Evolutionary conservation across 64 coral and sea anemone genomes (phyloP), one percentile per base, ranked within the genome.

Genomic region (Cladopsammia gracilis): DNA sequence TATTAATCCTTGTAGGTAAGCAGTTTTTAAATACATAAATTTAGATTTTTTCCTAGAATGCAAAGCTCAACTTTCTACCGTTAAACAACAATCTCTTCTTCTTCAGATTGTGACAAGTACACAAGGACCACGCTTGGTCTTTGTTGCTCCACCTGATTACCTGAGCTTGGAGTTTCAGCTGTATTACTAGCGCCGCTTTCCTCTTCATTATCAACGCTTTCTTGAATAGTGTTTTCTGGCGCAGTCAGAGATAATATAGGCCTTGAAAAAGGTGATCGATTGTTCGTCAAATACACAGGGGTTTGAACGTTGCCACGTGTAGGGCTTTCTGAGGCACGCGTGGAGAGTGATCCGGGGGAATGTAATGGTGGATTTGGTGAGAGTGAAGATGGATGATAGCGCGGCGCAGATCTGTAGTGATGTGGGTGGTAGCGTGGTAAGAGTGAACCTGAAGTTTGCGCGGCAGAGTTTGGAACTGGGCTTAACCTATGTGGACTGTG

Each of bases 21-120:
- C 34, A 34, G 34, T 34, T 34, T 34, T n/a, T n/a, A n/a, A n/a
- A n/a, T n/a, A n/a, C n/a, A n/a, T n/a, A n/a, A n/a, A n/a, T n/a
- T n/a, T n/a, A 7, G 6, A 54, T 54, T 54, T 54, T 54, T 54
- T 11, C 0, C 52, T n/a, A n/a, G n/a, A 11, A 54, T 54, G 6
- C 6, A 53, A 54, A 54, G 6, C 6, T 54, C 43, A 3, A 72
- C 25, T 10, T 11, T 72, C 15, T 72, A 13, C 43, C 34, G 45
- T 84, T 84, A 84, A 10, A 84, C 80, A 67, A 84, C 25, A 22
- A 84, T 84, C 3, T 84, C 80, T 10, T 84, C 80, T 20, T 84
- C 80, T 13, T n/a, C 61, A 23, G 80, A 48, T 68, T 84, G 80
- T 48, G 80, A 66, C 45, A 84, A 50, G 4, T 84, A 84, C 9